Evolutionary conservation across 2,113 vertebrate genomes (phyloP), one percentile per base, ranked within the genome.

Genomic region (Oryzias woworae): DNA sequence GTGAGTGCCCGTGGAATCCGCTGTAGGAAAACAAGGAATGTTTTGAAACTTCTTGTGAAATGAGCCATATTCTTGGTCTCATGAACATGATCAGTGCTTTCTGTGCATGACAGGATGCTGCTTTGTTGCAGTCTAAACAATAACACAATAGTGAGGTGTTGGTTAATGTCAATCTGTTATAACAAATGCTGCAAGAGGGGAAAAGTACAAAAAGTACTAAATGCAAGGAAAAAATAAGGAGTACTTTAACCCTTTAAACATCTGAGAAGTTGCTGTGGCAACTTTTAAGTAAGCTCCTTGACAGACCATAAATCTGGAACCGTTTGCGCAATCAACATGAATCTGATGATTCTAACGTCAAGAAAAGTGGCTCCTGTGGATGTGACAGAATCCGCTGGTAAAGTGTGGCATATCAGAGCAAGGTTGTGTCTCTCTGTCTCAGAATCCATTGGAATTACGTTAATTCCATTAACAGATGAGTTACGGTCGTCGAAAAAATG

Each of bases 1-100:
- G 76, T 98, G 94, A 47, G 94, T 97, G 63, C 96, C 95, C 0
- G 96, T 98, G 66, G 95, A 98, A 90, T 98, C 96, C 86, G 96
- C 96, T 98, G 87, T 20, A 75, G 84, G 66, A 71, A 81, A 66
- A 78, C 7, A 57, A 77, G 72, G 20, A 36, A 47, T 58, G 13
- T 31, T 42, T 71, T 63, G 51, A 74, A 51, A 63, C 10, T 18
- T 50, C 47, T 58, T 68, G 24, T 71, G 59, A 48, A 42, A 46
- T 59, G 42, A 74, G 55, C 55, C 43, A 36, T 53, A 78, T 75
- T 62, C 36, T 80, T 41, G 58, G n/a, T 65, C 53, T 73, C 55
- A 46, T 41, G 14, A 45, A 55, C 58, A 23, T 7, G 49, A 50
- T 68, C 28, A 15, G 41, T 54, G 50, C 45, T 69, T 66, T 57